Evolutionary conservation across 2,888 invertebrate species (phyloP).

Genomic region (Plebejus argus): DNA sequence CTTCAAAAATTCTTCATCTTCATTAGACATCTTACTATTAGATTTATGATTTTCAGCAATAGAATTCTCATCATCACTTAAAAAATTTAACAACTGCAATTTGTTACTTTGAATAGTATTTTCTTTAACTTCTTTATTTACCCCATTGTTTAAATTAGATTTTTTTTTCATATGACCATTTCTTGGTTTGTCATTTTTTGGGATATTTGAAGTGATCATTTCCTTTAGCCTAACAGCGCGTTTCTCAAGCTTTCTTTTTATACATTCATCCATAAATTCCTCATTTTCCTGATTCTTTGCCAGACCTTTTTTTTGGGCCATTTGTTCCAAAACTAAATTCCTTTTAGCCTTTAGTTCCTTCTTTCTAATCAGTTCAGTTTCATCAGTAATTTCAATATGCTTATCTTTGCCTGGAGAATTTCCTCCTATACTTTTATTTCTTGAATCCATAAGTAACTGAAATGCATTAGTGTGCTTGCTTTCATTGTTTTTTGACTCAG

Average conservation of each 20-base stretch:
- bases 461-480: conserved; percentile 80
- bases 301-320: conserved; percentile 84
- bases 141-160: conserved; percentile 22
- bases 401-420: conserved; percentile 83
- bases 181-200: conserved; percentile 44
- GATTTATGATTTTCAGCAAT: conserved; percentile 41
- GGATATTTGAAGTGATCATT: conserved; percentile 60
- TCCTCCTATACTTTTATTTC: conserved; percentile 82
- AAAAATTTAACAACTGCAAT: conserved; percentile 57
- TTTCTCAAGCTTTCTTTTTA: conserved; percentile 81
- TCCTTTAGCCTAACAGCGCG: conserved; percentile 81
- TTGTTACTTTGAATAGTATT: conserved; percentile 41
- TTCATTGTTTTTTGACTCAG: conserved; percentile 48
- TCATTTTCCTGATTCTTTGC: conserved; percentile 80
- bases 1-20: conserved; percentile 72
- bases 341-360: conserved; percentile 69
- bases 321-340: conserved; percentile 78
- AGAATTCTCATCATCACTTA: conserved; percentile 46
- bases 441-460: conserved; percentile 84
- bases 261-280: conserved; percentile 77
- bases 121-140: conserved; percentile 29
- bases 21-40: conserved; percentile 52
- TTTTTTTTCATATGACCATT: not conserved
- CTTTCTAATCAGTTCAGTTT: conserved; percentile 51
- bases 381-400: conserved; percentile 47